Percentiles rank a stretch among this genome's conserved stretches.
Conservation (phyloP, 2,888 invertebrate genomes). For the Amiota communis region DNA sequence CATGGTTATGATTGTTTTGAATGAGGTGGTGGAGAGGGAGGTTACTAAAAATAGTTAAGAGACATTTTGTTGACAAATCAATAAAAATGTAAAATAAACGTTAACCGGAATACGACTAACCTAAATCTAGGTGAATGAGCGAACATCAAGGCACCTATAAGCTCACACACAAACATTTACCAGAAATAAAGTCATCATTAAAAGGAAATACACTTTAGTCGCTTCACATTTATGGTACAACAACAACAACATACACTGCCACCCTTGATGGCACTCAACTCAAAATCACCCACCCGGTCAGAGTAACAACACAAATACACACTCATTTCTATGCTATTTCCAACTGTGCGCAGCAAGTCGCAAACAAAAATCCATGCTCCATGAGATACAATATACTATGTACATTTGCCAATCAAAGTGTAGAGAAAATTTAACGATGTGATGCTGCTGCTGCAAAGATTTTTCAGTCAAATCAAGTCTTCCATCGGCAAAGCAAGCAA, state of each 20-base stretch:
- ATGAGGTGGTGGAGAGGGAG: too few relatives aligned
- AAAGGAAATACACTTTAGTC: not conserved
- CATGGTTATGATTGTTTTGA: too few relatives aligned
- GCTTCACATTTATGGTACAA: not conserved
- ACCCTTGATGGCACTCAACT: too few relatives aligned
- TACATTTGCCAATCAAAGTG: slow-evolving; percentile 48
- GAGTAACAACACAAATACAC: not conserved
- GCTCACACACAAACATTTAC: slow-evolving; percentile 26
- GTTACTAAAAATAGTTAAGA: slow-evolving; percentile 41
- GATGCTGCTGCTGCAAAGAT: slow-evolving; percentile 60
- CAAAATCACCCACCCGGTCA: slow-evolving; percentile 29
- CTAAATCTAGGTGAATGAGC: slow-evolving; percentile 43
- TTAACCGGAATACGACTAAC: slow-evolving; percentile 20
- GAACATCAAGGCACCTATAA: slow-evolving; percentile 46
- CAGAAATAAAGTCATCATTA: not conserved
- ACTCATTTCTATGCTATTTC: not conserved
- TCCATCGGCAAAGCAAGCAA: slow-evolving; percentile 62
- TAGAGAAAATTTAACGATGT: slow-evolving; percentile 61
- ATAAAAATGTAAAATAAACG: slow-evolving; percentile 48
- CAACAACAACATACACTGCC: slow-evolving; percentile 5
- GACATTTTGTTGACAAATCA: slow-evolving; percentile 52
- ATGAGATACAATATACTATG: not conserved
- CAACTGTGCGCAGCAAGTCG: slow-evolving; percentile 49
- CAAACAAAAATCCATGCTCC: slow-evolving; percentile 20
- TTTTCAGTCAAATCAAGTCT: slow-evolving; percentile 69